Evolutionary conservation across 2,888 invertebrate species (phyloP).

Genomic region (Neoascia interrupta): DNA sequence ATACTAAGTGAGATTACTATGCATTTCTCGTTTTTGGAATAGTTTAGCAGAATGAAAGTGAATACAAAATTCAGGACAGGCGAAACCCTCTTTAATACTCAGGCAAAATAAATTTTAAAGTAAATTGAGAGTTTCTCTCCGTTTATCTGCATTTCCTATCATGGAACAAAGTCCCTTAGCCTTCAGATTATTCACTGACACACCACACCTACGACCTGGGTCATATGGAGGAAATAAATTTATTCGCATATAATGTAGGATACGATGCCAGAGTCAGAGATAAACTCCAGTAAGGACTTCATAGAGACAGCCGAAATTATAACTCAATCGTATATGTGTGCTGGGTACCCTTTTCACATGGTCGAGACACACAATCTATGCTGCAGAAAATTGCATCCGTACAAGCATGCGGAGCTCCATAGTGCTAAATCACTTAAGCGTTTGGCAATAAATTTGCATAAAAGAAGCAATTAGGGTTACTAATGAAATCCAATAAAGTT

Average conservation of each 20-base stretch:
- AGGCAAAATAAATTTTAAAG: too few species aligned
- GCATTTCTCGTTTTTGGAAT: too few species aligned
- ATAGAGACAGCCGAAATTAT: constrained; percentile 63
- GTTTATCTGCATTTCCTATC: too few species aligned
- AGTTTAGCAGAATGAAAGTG: too few species aligned
- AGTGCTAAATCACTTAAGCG: constrained; percentile 63
- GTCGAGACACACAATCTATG: constrained; percentile 24
- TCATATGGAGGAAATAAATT: constrained; percentile 34
- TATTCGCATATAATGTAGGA: constrained; percentile 37
- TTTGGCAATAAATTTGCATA: constrained; percentile 67
- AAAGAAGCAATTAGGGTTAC: constrained; percentile 64
- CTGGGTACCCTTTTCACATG: too few species aligned
- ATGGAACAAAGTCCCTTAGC: too few species aligned
- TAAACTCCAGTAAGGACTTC: constrained; percentile 56
- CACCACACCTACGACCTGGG: too few species aligned
- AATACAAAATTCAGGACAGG: too few species aligned
- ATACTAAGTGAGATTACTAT: too few species aligned
- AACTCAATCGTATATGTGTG: constrained; percentile 50
- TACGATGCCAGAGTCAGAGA: constrained; percentile 55
- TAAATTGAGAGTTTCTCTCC: too few species aligned
- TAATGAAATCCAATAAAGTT: constrained; percentile 67
- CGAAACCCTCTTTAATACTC: too few species aligned
- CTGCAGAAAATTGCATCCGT: constrained; percentile 63
- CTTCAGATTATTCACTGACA: too few species aligned
- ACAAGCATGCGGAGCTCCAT: neutral